phyloP scores from a whole-genome alignment of 2,797 vertebrate species.

The Gorsachius magnificus region DNA sequence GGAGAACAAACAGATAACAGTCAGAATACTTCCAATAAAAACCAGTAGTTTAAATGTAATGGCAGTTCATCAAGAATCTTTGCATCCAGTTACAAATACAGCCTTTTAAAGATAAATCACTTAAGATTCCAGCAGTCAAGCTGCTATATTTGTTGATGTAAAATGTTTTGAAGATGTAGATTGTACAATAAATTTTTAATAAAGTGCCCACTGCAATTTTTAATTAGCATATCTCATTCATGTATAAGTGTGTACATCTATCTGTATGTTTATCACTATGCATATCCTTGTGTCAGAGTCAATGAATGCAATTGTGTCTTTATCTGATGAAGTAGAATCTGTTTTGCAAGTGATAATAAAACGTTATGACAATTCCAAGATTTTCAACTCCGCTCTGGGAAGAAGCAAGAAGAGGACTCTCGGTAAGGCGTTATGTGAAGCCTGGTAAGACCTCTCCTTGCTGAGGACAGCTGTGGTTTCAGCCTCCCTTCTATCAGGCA shows the following conservation, averaged over 20 bases:
- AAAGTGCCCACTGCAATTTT: slow-evolving; percentile 77
- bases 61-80: slow-evolving; percentile 71
- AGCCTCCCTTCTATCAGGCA: not conserved
- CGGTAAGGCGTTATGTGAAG: slow-evolving; percentile 25
- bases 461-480: slow-evolving; percentile 11
- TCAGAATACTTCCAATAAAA: slow-evolving; percentile 75
- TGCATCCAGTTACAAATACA: slow-evolving; percentile 67
- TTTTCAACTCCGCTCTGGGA: slow-evolving; percentile 66
- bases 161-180: slow-evolving; percentile 76
- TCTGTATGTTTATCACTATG: slow-evolving; percentile 72
- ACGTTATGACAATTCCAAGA: slow-evolving; percentile 71
- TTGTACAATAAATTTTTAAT: slow-evolving; percentile 81
- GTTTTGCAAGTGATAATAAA: slow-evolving; percentile 76
- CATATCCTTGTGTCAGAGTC: slow-evolving; percentile 73
- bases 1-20: slow-evolving; percentile 75
- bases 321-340: slow-evolving; percentile 73
- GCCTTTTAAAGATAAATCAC: slow-evolving; percentile 75
- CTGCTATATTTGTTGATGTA: slow-evolving; percentile 74
- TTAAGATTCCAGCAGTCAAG: slow-evolving; percentile 70
- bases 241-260: slow-evolving; percentile 71
- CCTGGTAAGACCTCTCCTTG: slow-evolving; percentile 41
- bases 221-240: slow-evolving; percentile 79
- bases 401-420: slow-evolving; percentile 55
- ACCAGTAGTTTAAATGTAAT: slow-evolving; percentile 67
- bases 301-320: slow-evolving; percentile 77